Conservation (phyloP, 2,888 invertebrate species). For the Volucella zonaria region DNA sequence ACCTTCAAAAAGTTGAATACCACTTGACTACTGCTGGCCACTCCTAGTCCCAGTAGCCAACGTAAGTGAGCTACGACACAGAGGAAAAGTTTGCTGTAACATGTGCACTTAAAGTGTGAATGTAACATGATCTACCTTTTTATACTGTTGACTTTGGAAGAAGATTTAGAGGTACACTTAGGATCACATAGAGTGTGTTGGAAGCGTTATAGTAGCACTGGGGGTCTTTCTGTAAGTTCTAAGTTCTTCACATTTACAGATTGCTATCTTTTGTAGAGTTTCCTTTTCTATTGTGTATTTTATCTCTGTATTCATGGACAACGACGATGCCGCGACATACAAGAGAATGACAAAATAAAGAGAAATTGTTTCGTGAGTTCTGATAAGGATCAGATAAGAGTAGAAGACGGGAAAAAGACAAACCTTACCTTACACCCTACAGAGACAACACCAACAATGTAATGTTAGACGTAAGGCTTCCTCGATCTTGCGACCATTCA, state of each 20-base stretch:
- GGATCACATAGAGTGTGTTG: slow-evolving; percentile 51
- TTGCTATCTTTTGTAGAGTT: slow-evolving; percentile 51
- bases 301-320: slow-evolving; percentile 27
- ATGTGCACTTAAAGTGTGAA: slow-evolving; percentile 68
- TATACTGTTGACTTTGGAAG: slow-evolving; percentile 53
- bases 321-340: not conserved
- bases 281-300: slow-evolving; percentile 67
- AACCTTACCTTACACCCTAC: slow-evolving; percentile 58
- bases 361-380: slow-evolving; percentile 71
- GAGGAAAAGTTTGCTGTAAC: slow-evolving; percentile 18
- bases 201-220: slow-evolving; percentile 22
- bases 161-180: slow-evolving; percentile 68
- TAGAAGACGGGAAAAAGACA: slow-evolving; percentile 43
- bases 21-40: slow-evolving; percentile 20
- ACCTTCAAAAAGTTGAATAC: slow-evolving; percentile 1
- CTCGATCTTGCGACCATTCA: slow-evolving; percentile 41
- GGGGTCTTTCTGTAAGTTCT: slow-evolving; percentile 28
- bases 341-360: slow-evolving; percentile 58
- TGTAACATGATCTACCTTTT: slow-evolving; percentile 70
- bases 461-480: slow-evolving; percentile 52
- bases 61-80: slow-evolving; percentile 21
- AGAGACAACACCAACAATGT: slow-evolving; percentile 62
- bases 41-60: slow-evolving; percentile 42
- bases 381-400: slow-evolving; percentile 71
- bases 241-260: slow-evolving; percentile 62